Evolutionary conservation across 2,797 vertebrate species (phyloP), one percentile per base, ranked within the genome.

Genomic region (Myiotriccus ornatus): DNA sequence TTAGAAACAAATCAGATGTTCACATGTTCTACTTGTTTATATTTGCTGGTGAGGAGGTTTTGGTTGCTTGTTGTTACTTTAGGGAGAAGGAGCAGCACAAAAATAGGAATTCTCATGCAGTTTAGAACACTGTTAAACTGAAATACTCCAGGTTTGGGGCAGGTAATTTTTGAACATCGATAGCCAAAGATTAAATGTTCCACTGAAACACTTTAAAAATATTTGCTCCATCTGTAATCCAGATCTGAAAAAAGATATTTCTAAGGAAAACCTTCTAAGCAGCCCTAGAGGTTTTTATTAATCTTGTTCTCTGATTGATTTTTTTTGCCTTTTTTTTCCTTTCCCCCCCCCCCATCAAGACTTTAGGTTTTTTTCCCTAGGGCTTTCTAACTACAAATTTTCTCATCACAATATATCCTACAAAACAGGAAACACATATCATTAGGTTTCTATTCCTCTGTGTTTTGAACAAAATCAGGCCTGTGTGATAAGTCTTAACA

Each of bases 1-100:
- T 70, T 24, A 74, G 24, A 69, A 23, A 17, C 9, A 62, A 47
- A 55, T n/a, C 11, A 69, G n/a, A 12, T 84, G 6, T 16, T 55
- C 27, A 6, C 0, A 0, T 62, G 47, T 16, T 76, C 19, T 9
- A 8, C 21, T 69, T 27, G 11, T 69, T 80, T 57, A 17, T 28
- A 20, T 87, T 82, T 69, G 5, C 21, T 92, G n/a, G 17, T 30
- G 62, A 85, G 13, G n/a, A n/a, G 14, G 4, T 19, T 84, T 75
- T 47, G 15, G 16, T 47, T 41, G n/a, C 12, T 84, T 30, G 9
- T 25, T 55, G 5, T 35, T 67, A 4, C 32, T 74, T 53, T 4
- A 53, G 53, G 53, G 30, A 65, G 50, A 67, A 87, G 43, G 10
- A 79, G 30, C 8, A 39, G 62, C 79, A 82, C 22, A 19, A 15